Evolutionary conservation across 1,140 invertebrate species (phyloP).

Genomic region (Rhynchophorus ferrugineus): DNA sequence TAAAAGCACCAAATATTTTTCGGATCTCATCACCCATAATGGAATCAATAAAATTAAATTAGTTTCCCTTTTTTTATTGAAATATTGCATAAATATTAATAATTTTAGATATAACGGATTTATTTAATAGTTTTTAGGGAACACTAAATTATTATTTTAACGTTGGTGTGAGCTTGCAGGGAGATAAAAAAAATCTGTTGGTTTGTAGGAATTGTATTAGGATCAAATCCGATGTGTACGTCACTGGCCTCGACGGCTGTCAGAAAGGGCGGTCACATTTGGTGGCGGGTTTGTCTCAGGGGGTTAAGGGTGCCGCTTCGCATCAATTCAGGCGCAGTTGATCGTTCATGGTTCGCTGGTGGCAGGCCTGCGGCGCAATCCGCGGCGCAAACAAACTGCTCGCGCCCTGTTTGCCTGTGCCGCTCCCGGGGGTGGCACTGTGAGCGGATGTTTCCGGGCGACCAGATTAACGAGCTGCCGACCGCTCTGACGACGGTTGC

Average conservation of each 20-base stretch:
- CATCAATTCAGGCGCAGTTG: conserved; percentile 23
- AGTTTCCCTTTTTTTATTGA: no score
- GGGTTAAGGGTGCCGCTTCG: conserved; percentile 19
- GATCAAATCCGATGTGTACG: no score
- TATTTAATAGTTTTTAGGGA: no score
- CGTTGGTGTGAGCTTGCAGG: no score
- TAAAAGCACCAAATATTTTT: no score
- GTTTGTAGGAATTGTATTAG: no score
- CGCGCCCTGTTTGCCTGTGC: conserved; percentile 12
- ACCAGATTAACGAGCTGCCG: conserved; percentile 16
- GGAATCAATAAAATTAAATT: no score
- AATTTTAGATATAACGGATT: no score
- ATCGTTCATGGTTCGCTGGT: conserved; percentile 19
- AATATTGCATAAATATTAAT: no score
- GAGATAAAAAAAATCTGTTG: no score
- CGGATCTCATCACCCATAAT: no score
- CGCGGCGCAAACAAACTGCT: conserved; percentile 21
- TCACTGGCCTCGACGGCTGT: background rate
- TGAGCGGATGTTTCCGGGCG: conserved; percentile 12
- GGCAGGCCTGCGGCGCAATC: conserved; percentile 11
- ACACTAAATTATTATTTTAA: no score
- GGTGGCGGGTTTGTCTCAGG: conserved; percentile 22
- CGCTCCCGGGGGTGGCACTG: conserved; percentile 10
- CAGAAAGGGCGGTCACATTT: conserved; percentile 17
- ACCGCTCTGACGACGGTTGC: conserved; percentile 6